A percentile compares a stretch with the other conserved stretches of the same genome.
Conservation (phyloP, 2,888 invertebrate genomes). For the Crematogaster levior region DNA sequence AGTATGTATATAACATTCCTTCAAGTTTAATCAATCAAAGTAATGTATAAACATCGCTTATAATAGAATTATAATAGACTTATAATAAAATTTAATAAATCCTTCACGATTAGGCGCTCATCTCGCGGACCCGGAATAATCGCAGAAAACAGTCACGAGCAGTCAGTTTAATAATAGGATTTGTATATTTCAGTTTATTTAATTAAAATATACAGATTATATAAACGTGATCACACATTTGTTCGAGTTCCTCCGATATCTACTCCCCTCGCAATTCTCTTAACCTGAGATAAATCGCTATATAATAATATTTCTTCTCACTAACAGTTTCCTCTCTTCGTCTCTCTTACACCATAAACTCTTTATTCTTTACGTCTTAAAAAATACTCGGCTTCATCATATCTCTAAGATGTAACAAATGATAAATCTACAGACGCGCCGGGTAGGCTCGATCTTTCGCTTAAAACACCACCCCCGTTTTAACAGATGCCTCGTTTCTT, state of each 20-base stretch:
- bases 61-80: too few species aligned
- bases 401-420: constrained; percentile 65
- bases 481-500: constrained; percentile 7
- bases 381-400: constrained; percentile 76
- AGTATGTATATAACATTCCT: not conserved
- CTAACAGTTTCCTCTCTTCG: constrained; percentile 37
- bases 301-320: constrained; percentile 59
- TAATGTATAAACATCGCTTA: not conserved
- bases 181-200: constrained; percentile 78
- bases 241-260: constrained; percentile 72
- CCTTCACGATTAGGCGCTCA: not conserved
- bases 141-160: not conserved
- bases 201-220: constrained; percentile 85
- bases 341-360: constrained; percentile 55
- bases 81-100: not conserved
- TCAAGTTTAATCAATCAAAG: not conserved
- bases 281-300: constrained; percentile 72
- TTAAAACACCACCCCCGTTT: not conserved
- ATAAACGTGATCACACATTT: constrained; percentile 82
- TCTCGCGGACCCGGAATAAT: not conserved
- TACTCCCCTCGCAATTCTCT: constrained; percentile 54
- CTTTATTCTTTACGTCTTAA: constrained; percentile 62
- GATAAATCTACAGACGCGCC: constrained; percentile 68
- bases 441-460: not conserved
- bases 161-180: constrained; percentile 40